Percentiles rank a stretch among this genome's conserved stretches.
Conservation (phyloP, 2,888 invertebrate species). For the Phyllotreta cruciferae region DNA sequence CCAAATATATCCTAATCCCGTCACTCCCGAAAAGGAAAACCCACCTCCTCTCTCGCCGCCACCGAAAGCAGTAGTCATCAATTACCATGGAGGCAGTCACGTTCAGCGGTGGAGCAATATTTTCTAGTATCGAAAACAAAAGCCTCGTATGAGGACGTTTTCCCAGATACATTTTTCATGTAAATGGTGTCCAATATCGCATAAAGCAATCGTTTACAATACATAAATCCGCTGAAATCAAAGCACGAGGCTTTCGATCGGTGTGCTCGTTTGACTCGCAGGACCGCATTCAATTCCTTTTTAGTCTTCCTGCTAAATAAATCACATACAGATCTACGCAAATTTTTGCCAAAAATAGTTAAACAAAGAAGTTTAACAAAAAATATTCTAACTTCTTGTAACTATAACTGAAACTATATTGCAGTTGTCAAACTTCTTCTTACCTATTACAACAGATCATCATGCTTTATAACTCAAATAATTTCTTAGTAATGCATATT, state of each 20-base stretch:
- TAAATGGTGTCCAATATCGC: constrained; percentile 64
- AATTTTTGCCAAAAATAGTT: not conserved
- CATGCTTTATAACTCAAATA: no score
- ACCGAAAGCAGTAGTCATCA: constrained; percentile 55
- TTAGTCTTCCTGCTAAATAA: not conserved
- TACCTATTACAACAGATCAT: no score
- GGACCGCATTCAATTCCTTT: constrained; percentile 34
- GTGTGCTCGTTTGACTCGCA: constrained; percentile 56
- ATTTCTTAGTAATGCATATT: no score
- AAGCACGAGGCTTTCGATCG: constrained; percentile 57
- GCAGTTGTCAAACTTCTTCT: no score
- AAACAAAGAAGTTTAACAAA: no score
- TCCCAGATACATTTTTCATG: constrained; percentile 63
- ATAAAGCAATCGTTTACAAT: constrained; percentile 64
- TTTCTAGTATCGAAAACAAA: constrained; percentile 63
- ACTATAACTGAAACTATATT: no score
- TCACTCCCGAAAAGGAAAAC: constrained; percentile 31
- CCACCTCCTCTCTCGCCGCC: constrained; percentile 37
- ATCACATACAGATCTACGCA: not conserved
- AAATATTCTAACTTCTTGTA: no score
- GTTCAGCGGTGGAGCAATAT: constrained; percentile 59
- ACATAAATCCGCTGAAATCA: constrained; percentile 63
- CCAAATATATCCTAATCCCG: constrained; percentile 39
- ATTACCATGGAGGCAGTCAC: constrained; percentile 60
- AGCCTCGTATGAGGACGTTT: constrained; percentile 60